Evolutionary conservation across 2,113 vertebrate species (phyloP), one percentile per base, ranked within the genome.

Genomic region (Pseudopodoces humilis): DNA sequence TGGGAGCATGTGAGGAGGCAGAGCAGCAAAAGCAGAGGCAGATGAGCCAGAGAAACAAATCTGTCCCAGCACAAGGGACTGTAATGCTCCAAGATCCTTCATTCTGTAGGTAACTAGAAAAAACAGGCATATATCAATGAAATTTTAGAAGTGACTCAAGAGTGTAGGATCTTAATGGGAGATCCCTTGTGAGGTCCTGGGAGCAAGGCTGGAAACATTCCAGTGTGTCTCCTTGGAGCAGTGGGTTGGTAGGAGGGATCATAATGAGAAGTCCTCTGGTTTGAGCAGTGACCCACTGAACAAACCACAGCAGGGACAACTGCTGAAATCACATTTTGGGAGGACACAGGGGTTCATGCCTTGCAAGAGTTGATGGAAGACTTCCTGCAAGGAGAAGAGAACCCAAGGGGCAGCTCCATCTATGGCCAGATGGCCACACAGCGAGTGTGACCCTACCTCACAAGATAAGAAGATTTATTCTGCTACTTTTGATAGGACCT

Each of bases 351-450:
- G 56, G 65, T 86, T 69, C 56, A 39, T 50, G 53, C 13, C 1
- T 86, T 84, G 72, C 83, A 90, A 64, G 79, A 82, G 15, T 50
- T 96, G 94, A 96, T 96, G 94, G 80, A 96, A 92, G 72, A 86
- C 92, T 97, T 97, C 96, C 95, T 92, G 69, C 31, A 50, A 92
- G 79, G 72, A 90, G 83, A 81, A 69, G 88, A 68, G 52, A 93
- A 90, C 88, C 83, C 82, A 64, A 83, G 58, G 69, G 90, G 31
- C 62, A 68, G 15, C 83, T 33, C 65, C 43, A 39, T 85, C 59
- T 62, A 27, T 41, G 83, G 75, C 90, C 81, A 94, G 80, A 78
- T 0, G 19, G 53, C 94, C 92, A 94, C 92, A 88, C 95, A 96
- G 60, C 2, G 13, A 79, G 72, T 24, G 46, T 50, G 62, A 71